Conservation (phyloP, 2,113 vertebrate species). For the Saimiri boliviensis region DNA sequence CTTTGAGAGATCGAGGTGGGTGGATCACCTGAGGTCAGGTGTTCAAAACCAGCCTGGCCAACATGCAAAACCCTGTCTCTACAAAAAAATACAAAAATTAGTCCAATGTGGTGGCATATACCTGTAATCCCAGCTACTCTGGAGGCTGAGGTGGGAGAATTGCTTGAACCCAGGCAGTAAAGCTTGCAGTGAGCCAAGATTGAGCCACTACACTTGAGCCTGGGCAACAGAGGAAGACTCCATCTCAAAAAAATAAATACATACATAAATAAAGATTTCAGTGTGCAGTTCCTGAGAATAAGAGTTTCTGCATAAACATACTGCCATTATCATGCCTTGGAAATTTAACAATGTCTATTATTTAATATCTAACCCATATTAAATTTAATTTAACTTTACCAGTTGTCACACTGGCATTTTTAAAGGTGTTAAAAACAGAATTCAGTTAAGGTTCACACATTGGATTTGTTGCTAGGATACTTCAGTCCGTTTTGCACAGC, state of each 20-base stretch:
- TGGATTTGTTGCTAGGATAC: not conserved
- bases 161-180: too few relatives aligned
- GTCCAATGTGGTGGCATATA: accelerated
- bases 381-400: not conserved
- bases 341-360: not conserved
- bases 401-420: not conserved
- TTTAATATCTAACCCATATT: not conserved
- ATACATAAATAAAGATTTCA: not conserved
- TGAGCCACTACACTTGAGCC: too few relatives aligned
- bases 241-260: too few relatives aligned
- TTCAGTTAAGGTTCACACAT: not conserved
- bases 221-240: too few relatives aligned
- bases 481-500: not conserved
- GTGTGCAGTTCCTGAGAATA: not conserved
- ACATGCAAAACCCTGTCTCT: too few relatives aligned
- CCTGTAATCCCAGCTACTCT: too few relatives aligned
- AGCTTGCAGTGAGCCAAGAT: too few relatives aligned
- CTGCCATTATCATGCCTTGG: not conserved
- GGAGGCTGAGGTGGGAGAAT: too few relatives aligned
- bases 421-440: not conserved
- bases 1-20: too few relatives aligned
- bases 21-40: too few relatives aligned
- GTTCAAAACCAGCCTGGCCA: too few relatives aligned
- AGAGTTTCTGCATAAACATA: not conserved
- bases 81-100: too few relatives aligned